Evolutionary conservation across 2,888 invertebrate species (phyloP), one percentile per base, ranked within the genome.

Genomic region (Ormyrus thymus): DNA sequence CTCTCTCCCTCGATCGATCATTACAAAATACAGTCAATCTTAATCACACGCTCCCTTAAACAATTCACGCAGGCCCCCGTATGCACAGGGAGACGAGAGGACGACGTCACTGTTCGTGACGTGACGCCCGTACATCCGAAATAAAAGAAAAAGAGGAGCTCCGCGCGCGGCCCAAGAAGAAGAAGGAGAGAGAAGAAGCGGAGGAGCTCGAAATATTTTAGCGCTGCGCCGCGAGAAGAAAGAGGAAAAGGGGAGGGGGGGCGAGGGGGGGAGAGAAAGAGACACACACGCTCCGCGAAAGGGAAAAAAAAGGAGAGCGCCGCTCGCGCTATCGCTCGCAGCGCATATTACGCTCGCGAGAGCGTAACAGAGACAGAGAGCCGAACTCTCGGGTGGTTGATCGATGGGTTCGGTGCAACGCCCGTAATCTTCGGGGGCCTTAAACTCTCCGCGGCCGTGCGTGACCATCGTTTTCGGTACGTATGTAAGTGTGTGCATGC

Each of bases 351-450:
- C 50, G 29, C 29, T 29, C 29, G 61, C 59, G 50, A 29, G 69
- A 6, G 50, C 10, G 55, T 29, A 59, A 59, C 68, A 50, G 53
- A 29, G 70, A 53, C 6, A 70, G 56, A 45, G 56, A 45, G 46
- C 29, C 29, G 29, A 29, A 29, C 29, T 46, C 66, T 59, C 62
- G 80, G 76, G 58, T 76, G 70, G 68, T 82, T 81, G 83, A 82
- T 81, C 86, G 87, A 87, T 85, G 86, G 86, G 85, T 87, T 85
- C 87, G 85, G 89, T 88, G 89, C 88, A 89, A 88, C 85, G 88
- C 85, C 88, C 89, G 88, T 87, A 87, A 89, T 87, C 87, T 88
- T 86, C 87, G 88, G 88, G 87, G 88, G 86, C 79, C 87, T 84
- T 83, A 88, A 85, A 85, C 85, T 85, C 83, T 83, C 84, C 83